Conservation (phyloP, 2,797 vertebrate species). For the Coccyzus lansbergi region DNA sequence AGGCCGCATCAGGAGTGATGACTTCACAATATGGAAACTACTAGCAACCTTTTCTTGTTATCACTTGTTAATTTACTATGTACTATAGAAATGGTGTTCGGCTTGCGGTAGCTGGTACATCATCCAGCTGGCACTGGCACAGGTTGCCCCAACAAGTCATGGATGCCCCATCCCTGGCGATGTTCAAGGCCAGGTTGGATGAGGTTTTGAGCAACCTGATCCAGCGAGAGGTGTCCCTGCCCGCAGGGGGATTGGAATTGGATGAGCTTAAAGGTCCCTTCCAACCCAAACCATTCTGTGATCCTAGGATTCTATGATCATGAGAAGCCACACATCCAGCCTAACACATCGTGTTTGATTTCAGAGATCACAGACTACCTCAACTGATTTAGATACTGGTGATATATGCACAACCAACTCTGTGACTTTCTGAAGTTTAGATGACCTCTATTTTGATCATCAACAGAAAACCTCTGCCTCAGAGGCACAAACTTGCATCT, state of each 20-base stretch:
- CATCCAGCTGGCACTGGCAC: too few species aligned
- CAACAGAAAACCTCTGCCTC: not conserved
- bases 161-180: too few species aligned
- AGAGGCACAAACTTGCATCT: not conserved
- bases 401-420: fast-evolving
- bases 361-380: not conserved
- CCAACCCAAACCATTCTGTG: too few species aligned
- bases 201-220: too few species aligned
- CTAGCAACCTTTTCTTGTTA: not conserved
- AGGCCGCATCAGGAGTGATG: not conserved
- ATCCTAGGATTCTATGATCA: too few species aligned
- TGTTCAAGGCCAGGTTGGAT: too few species aligned
- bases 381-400: not conserved
- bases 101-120: not conserved
- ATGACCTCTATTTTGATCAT: fast-evolving
- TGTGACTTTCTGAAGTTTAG: not conserved
- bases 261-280: too few species aligned
- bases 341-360: not conserved
- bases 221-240: too few species aligned
- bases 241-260: too few species aligned
- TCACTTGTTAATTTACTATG: not conserved
- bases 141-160: too few species aligned
- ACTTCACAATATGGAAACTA: not conserved
- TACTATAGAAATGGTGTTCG: not conserved
- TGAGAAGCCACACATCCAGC: not conserved